Evolutionary conservation across 2,113 vertebrate genomes (phyloP), one percentile per base, ranked within the genome.

Genomic region (Apaloderma vittatum): DNA sequence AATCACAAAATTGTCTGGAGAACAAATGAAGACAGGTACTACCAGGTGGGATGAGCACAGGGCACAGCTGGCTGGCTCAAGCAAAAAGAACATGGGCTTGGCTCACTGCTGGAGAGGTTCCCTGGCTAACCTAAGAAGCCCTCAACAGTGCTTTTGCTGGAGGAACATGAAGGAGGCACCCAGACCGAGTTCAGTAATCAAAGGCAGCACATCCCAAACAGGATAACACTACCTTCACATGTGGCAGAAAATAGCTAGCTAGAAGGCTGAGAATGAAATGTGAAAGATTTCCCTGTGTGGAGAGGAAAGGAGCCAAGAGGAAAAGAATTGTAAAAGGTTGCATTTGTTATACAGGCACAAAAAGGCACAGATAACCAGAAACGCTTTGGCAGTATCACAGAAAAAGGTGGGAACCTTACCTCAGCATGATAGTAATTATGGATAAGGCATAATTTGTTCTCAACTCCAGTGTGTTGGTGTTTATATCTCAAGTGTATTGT

Each of bases 401-500:
- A 27, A 23, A 96, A 95, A 95, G 74, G 95, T 96, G 95, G 89
- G 70, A 98, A 96, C 78, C 88, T 93, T 94, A 85, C 88, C 97
- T 94, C 97, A 98, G 96, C 94, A 88, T 93, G 97, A 93, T 14
- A 92, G 89, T 97, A 95, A 98, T 97, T 97, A 97, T 90, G 85
- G 93, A 89, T 96, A 96, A 97, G 88, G 89, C 85, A 98, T 96
- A 97, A 97, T 95, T 96, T 76, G 70, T 95, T 97, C 97, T 97
- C 96, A 94, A 86, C 90, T 95, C 86, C 75, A 95, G 88, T 90
- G 94, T 95, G 93, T 97, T 94, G 71, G 78, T 90, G 94, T 97
- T 98, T 98, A 88, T 97, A 97, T 97, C 98, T 98, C 97, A 98
- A 97, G 94, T 97, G 91, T 80, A 94, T 92, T 95, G 86, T 73